Evolutionary conservation across 2,113 vertebrate genomes (phyloP), one percentile per base, ranked within the genome.

Genomic region (Centrocercus urophasianus): DNA sequence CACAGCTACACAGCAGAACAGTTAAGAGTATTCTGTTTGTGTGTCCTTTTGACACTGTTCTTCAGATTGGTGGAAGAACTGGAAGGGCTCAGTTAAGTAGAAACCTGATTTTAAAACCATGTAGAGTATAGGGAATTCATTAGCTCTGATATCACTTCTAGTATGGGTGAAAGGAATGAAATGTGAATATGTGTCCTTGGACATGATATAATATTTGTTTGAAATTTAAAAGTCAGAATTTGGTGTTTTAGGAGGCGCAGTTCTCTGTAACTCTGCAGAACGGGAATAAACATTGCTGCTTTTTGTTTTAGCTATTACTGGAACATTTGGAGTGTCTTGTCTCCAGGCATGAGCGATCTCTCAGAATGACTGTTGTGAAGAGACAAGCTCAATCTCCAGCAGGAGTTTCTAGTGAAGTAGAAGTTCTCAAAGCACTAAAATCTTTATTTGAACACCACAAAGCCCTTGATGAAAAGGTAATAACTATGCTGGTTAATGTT

Each of bases 371-470:
- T 0, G 99, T 99, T 69, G 99, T 99, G 87, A 99, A 99, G 97
- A 97, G 99, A 45, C 99, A 99, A 84, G 98, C 99, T 6, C 99
- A 99, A 97, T 99, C 98, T 79, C 99, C 99, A 6, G 99, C 99
- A 4, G 99, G 99, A 3, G 99, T 99, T 93, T 99, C 99, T 72
- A 99, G 99, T 34, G 99, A 99, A 95, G 99, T 99, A 89, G 99
- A 99, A 92, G 99, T 99, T 91, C 98, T 99, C 66, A 99, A 99
- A 97, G 99, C 99, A 14, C 98, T 99, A 5, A 99, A 99, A 96
- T 99, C 99, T n/a, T 96, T 99, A 50, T 99, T 99, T 61, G 99
- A 99, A 84, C 99, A 99, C 96, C 99, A 99, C 96, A 99, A 99
- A 98, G 99, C 99, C 81, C 98, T 99, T 86, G 99, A 99, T 34